phyloP scores from a whole-genome alignment of 1,140 invertebrate species.

The Metaphire vulgaris region DNA sequence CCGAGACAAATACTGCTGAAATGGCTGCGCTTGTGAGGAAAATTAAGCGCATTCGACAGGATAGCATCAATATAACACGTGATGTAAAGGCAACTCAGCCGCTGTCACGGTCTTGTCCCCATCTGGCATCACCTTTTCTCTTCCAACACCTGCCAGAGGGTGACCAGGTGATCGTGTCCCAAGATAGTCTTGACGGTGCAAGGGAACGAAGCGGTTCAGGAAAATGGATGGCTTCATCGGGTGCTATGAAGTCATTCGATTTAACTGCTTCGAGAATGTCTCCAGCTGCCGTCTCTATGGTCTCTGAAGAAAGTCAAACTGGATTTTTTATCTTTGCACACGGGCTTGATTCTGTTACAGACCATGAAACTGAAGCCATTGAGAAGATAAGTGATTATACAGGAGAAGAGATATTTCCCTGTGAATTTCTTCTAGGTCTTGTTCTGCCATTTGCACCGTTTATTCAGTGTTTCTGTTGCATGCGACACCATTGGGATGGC shows the following conservation, averaged over 20 bases:
- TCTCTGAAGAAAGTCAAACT: not conserved
- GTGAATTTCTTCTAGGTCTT: not conserved
- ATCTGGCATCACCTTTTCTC: conserved; percentile 47
- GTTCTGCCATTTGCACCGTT: not conserved
- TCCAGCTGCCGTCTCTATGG: not conserved
- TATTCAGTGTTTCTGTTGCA: not conserved
- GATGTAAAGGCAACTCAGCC: conserved; percentile 33
- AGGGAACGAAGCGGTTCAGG: not conserved
- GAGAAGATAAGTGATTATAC: not conserved
- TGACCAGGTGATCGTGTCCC: not conserved
- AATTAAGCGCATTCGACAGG: conserved; percentile 59
- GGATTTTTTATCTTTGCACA: not conserved
- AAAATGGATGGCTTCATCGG: not conserved
- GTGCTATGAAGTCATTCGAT: not conserved
- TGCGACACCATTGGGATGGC: not conserved
- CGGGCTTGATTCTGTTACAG: not conserved
- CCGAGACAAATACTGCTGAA: not conserved
- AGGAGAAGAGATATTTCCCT: not conserved
- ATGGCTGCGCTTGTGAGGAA: conserved; percentile 60
- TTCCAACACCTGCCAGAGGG: not conserved
- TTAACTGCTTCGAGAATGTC: not conserved
- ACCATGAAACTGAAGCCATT: not conserved
- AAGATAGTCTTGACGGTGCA: not conserved
- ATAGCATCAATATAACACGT: conserved; percentile 57
- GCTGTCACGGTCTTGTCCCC: conserved; percentile 60